Conservation (phyloP, 2,888 invertebrate genomes). For the Thyatira batis region DNA sequence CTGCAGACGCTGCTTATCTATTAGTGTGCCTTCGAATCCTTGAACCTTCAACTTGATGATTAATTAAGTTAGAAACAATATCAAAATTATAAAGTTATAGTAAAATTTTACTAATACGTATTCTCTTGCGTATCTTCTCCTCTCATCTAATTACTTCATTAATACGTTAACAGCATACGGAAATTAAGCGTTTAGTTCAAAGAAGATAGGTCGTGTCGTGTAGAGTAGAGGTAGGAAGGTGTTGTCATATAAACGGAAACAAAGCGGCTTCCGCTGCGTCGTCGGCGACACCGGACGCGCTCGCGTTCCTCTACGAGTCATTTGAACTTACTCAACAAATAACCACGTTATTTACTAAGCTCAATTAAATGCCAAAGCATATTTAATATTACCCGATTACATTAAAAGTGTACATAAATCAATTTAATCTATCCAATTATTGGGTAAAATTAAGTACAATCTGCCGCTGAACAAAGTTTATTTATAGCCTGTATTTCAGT, state of each 20-base stretch:
- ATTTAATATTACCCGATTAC: too few species aligned
- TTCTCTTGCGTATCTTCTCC: background rate
- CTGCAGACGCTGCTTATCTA: too few species aligned
- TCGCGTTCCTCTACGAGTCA: slow-evolving; percentile 5
- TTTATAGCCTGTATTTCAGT: too few species aligned
- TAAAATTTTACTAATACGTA: background rate
- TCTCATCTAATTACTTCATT: background rate
- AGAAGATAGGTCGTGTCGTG: background rate
- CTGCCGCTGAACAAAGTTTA: too few species aligned
- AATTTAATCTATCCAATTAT: too few species aligned
- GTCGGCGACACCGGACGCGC: slow-evolving; percentile 38
- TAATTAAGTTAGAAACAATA: background rate
- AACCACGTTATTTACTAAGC: background rate
- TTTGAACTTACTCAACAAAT: background rate
- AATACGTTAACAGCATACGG: background rate
- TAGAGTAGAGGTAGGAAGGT: slow-evolving; percentile 12
- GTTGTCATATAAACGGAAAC: slow-evolving; percentile 33
- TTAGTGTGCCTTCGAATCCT: too few species aligned
- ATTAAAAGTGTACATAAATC: too few species aligned
- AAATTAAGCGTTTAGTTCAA: background rate
- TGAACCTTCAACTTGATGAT: too few species aligned
- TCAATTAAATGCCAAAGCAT: too few species aligned
- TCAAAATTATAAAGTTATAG: too few species aligned
- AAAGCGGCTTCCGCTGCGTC: slow-evolving; percentile 28
- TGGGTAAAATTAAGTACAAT: too few species aligned